phyloP scores from a whole-genome alignment of 2,113 vertebrate species.

The Brachypteracias leptosomus region DNA sequence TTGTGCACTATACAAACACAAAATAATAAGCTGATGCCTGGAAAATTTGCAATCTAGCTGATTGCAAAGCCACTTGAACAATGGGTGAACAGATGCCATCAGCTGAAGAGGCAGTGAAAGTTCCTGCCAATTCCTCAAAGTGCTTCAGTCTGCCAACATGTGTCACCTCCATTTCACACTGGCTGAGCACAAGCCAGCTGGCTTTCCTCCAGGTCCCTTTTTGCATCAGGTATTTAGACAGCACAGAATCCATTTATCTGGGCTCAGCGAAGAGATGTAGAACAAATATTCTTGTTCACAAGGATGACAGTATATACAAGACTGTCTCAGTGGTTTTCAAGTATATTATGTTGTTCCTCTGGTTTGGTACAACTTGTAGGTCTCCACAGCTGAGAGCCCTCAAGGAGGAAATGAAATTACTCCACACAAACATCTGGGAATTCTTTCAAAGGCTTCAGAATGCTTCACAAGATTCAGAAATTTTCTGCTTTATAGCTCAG shows the following conservation, averaged over 20 bases:
- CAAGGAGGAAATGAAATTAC: background rate
- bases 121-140: slow-evolving; percentile 35
- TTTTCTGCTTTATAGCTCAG: background rate
- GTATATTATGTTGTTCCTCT: background rate
- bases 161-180: background rate
- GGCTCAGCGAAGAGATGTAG: background rate
- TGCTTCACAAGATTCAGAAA: background rate
- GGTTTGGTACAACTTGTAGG: background rate
- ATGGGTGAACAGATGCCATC: slow-evolving; percentile 17
- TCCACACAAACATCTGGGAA: background rate
- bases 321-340: background rate
- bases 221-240: background rate
- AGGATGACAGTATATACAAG: background rate
- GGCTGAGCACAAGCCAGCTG: slow-evolving; percentile 14
- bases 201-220: background rate
- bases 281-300: background rate
- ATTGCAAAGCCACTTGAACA: background rate
- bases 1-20: background rate
- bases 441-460: slow-evolving; percentile 20
- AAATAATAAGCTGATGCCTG: background rate
- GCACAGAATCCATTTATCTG: background rate
- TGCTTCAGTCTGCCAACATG: background rate
- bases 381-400: background rate
- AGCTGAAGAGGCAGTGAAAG: background rate
- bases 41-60: background rate